Evolutionary conservation across 2,113 vertebrate genomes (phyloP).

Genomic region (Caranx melampygus): DNA sequence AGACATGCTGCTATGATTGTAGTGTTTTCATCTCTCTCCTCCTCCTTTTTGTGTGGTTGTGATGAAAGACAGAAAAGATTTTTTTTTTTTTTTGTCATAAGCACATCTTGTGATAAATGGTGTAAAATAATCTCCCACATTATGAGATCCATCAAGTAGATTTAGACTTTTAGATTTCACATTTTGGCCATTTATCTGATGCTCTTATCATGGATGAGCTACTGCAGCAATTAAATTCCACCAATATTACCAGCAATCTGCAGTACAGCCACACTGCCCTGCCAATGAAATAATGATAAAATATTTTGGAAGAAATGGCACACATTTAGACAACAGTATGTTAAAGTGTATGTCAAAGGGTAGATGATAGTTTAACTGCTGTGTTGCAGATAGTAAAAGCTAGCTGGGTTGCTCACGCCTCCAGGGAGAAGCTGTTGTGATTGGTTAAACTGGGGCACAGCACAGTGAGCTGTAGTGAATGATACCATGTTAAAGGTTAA

Average conservation of each 20-base stretch:
- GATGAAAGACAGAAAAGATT: slow-evolving; percentile 7
- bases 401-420: neutral
- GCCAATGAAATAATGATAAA: slow-evolving; percentile 5
- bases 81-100: neutral
- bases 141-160: slow-evolving; percentile 35
- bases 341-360: neutral
- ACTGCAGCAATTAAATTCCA: slow-evolving; percentile 25
- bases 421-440: neutral
- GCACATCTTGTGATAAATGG: slow-evolving; percentile 20
- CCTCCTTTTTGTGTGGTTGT: neutral
- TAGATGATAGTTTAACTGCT: neutral
- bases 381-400: neutral
- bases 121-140: slow-evolving; percentile 32
- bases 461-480: slow-evolving; percentile 9
- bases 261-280: neutral
- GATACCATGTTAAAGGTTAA: slow-evolving; percentile 60
- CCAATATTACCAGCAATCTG: slow-evolving; percentile 18
- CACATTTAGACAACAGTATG: neutral
- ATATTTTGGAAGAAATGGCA: slow-evolving; percentile 19
- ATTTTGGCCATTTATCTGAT: slow-evolving; percentile 41
- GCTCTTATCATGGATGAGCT: slow-evolving; percentile 14
- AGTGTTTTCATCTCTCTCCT: neutral
- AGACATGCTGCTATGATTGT: neutral
- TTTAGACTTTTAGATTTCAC: slow-evolving; percentile 44
- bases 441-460: slow-evolving; percentile 4